Evolutionary conservation across 2,888 invertebrate genomes (phyloP), one percentile per base, ranked within the genome.

Genomic region (Tiliacea aurago): DNA sequence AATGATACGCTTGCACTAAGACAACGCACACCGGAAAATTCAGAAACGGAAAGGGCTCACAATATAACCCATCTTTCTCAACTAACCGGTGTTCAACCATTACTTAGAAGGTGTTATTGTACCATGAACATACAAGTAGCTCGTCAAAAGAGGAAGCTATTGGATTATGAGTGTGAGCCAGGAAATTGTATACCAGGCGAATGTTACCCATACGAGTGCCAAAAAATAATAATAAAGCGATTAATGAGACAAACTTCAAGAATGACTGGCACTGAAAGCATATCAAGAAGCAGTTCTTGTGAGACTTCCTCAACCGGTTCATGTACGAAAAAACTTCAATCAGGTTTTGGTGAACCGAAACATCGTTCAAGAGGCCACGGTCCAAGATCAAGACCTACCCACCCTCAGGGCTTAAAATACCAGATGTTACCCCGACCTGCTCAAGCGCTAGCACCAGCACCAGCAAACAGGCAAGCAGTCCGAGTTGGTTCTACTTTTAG

Each of bases 121-220:
- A 83, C 87, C 20, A 89, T 91, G 90, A 91, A 91, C 77, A 75
- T 90, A 61, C 86, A 89, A 70, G 55, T 90, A 66, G 77, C 81
- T 63, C 76, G 78, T 64, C 80, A 81, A 49, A 59, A 73, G 18
- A 78, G 72, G 43, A 77, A 77, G 68, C 43, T 68, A 49, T 33
- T 77, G 33, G 79, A 87, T 73, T 88, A 89, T 59, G 89, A 91
- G 81, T 90, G 89, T 78, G 88, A 89, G 56, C 89, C 91, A 41
- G 87, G 85, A 49, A 63, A 90, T 41, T 89, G 88, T 78, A 33
- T 86, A 62, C 89, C 91, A 20, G 86, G 84, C 11, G 83, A 87
- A 68, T 91, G 90, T 73, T 77, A 89, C 78, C 89, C 89, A 75
- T 84, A 82, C 68, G 84, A 87, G 81, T 88, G 89, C 76, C 74